Evolutionary conservation across 2,797 vertebrate species (phyloP).

Genomic region (Pipistrellus pygmaeus): DNA sequence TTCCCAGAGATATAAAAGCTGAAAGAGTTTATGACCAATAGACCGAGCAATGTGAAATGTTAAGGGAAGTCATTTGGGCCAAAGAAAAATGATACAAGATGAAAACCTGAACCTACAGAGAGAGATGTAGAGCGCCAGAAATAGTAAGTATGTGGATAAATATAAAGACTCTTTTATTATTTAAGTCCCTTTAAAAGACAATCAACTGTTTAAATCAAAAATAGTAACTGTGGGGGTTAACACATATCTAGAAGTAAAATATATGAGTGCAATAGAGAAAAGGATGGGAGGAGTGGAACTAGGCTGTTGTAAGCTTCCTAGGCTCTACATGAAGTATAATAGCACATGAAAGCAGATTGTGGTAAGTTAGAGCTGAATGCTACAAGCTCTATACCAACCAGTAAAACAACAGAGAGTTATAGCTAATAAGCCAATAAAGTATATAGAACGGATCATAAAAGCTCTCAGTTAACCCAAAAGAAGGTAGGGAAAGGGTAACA

Average conservation of each 20-base stretch:
- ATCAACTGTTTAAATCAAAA: conserved; percentile 11
- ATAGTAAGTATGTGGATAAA: background rate
- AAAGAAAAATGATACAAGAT: background rate
- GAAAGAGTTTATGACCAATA: background rate
- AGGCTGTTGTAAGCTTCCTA: background rate
- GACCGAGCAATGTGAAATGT: background rate
- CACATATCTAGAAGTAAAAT: background rate
- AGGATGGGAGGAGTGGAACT: background rate
- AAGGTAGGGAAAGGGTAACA: background rate
- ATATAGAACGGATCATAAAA: background rate
- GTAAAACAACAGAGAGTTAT: background rate
- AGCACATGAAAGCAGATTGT: background rate
- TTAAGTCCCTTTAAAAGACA: conserved; percentile 3
- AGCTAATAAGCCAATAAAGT: background rate
- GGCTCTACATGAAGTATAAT: background rate
- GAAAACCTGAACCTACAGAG: background rate
- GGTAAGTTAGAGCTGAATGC: background rate
- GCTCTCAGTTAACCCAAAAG: conserved; percentile 6
- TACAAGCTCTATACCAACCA: background rate
- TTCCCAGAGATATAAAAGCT: conserved; percentile 18
- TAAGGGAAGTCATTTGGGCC: background rate
- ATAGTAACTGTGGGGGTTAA: background rate
- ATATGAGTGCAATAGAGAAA: background rate
- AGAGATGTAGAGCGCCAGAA: background rate
- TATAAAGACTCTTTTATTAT: background rate